Conservation (phyloP, 2,888 invertebrate species). For the Pristionchus exspectatus region DNA sequence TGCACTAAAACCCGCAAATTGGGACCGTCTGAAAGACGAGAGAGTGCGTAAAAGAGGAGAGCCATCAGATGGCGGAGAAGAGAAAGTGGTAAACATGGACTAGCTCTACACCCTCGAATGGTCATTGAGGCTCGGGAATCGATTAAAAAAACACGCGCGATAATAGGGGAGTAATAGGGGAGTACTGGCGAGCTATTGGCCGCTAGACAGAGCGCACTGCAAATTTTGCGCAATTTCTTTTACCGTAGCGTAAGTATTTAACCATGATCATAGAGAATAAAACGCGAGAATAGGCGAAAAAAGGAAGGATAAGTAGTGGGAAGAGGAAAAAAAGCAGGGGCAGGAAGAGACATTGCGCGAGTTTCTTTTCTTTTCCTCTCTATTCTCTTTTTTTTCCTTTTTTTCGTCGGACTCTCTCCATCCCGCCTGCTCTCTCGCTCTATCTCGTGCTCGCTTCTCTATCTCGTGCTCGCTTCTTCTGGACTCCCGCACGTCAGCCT, state of each 20-base stretch:
- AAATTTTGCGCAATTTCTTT: no score
- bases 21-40: no score
- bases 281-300: not conserved
- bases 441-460: no score
- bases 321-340: not conserved
- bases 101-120: not conserved
- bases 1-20: no score
- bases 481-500: not conserved
- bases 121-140: not conserved
- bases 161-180: not conserved
- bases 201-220: no score
- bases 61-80: not conserved
- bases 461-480: no score
- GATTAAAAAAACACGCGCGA: not conserved
- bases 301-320: not conserved
- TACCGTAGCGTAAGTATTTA: no score
- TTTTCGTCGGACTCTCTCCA: not conserved
- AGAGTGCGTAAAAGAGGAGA: no score
- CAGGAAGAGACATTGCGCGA: constrained; percentile 27
- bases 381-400: not conserved
- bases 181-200: no score
- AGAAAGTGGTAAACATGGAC: not conserved
- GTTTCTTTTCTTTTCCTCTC: constrained; percentile 16
- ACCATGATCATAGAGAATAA: not conserved
- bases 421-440: no score